Evolutionary conservation across 2,797 vertebrate species (phyloP), one percentile per base, ranked within the genome.

Genomic region (Chiloscyllium punctatum): DNA sequence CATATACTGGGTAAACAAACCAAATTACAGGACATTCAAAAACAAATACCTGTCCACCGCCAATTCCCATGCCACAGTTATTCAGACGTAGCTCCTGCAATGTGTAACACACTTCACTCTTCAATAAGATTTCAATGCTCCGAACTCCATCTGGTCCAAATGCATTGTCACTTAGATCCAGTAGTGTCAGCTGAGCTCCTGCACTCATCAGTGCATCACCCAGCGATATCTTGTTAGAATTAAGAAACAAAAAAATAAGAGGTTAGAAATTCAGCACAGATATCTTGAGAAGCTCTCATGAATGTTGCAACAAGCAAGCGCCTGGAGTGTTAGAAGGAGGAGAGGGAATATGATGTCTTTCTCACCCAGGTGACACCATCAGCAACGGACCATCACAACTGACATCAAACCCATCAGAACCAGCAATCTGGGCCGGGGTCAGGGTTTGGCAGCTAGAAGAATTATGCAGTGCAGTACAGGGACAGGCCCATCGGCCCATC

Each of bases 41-140:
- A 51, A 51, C 77, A 95, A 95, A 51, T 96, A 99, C 99, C 98
- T 99, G 99, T 51, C 99, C 99, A 2, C 99, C 99, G 11, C 99
- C 99, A 1, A 99, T 98, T 96, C 99, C 99, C 99, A 99, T 99
- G 96, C 99, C 99, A n/a, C 99, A 99, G 98, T 99, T 99, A 97
- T 99, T 99, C 95, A 99, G 98, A 94, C 98, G 98, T 48, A 99
- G 98, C 21, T 99, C 98, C 90, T 98, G 98, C 21, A 99, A 96
- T 0, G 98, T 98, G 97, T 98, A 98, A 96, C 99, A 99, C 0
- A 98, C 96, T 0, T 97, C 94, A 96, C 99, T 99, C 97, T 98
- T 99, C 72, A 99, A 98, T 96, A 99, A 96, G 0, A 96, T 97
- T 97, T 99, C 99, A 2, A 99, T 99, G 96, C 98, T 99, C 96